phyloP scores from a whole-genome alignment of 2,888 invertebrate genomes.

The Cerastis rubricosa region DNA sequence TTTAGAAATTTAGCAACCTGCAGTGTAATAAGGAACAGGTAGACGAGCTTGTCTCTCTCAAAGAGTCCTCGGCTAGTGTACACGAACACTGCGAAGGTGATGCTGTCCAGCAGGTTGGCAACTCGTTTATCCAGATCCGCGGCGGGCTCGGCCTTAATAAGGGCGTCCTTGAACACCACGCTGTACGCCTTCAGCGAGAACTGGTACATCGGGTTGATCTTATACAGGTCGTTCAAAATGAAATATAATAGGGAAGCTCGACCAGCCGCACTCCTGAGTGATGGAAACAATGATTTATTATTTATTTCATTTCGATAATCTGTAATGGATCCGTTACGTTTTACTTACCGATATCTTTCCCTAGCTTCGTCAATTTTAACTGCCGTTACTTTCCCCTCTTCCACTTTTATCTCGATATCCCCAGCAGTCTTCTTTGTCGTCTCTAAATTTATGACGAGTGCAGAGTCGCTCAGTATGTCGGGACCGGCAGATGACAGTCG shows the following conservation, averaged over 20 bases:
- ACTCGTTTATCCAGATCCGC: slow-evolving; percentile 94
- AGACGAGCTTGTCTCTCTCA: slow-evolving; percentile 97
- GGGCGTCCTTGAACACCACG: slow-evolving; percentile 97
- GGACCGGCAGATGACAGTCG: slow-evolving; percentile 97
- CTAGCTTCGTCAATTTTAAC: slow-evolving; percentile 97
- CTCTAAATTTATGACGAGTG: slow-evolving; percentile 97
- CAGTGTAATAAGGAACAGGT: slow-evolving; percentile 96
- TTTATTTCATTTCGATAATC: no score
- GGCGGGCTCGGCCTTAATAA: slow-evolving; percentile 92
- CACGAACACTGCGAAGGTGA: slow-evolving; percentile 96
- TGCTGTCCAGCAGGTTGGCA: slow-evolving; percentile 95
- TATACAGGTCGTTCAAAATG: slow-evolving; percentile 97
- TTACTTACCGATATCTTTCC: slow-evolving; percentile 93
- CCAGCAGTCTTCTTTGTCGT: slow-evolving; percentile 98
- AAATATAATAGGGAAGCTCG: slow-evolving; percentile 98
- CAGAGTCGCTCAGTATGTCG: slow-evolving; percentile 97
- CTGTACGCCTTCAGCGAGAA: slow-evolving; percentile 98
- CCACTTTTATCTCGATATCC: slow-evolving; percentile 96
- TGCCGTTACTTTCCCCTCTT: slow-evolving; percentile 96
- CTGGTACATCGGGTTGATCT: slow-evolving; percentile 98
- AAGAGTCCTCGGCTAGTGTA: slow-evolving; percentile 98
- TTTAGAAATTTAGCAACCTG: slow-evolving; percentile 89
- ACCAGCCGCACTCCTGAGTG: slow-evolving; percentile 93
- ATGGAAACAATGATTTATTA: slow-evolving; percentile 8
- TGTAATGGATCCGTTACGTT: background rate